Evolutionary conservation across 2,113 vertebrate species (phyloP), one percentile per base, ranked within the genome.

Genomic region (Oostethus manadensis): DNA sequence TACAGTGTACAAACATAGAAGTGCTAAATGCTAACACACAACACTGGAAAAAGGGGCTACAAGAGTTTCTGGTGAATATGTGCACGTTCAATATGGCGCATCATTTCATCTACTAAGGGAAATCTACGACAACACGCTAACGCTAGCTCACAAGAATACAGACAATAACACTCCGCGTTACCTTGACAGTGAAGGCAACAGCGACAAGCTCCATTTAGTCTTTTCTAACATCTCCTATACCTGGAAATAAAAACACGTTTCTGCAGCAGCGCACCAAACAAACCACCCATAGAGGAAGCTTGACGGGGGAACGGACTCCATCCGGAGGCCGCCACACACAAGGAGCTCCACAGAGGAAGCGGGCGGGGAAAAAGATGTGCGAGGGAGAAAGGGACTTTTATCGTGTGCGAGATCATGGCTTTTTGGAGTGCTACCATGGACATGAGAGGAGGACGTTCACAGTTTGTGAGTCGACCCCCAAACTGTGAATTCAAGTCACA

Each of bases 281-380:
- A 33, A 38, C 59, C 57, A 46, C 17, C 60, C 42, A 26, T 35
- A 69, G 42, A 60, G 64, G 58, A 59, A 55, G 60, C 33, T 55
- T 43, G 1, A 56, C 56, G 44, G 54, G 40, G 40, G 56, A 15
- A 48, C 48, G 23, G 53, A 82, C 79, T 79, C 80, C 80, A 83
- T 83, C 71, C 71, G 66, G 77, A 82, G 78, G 73, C 49, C 70
- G 70, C 88, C 82, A 82, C 75, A 73, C 72, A 86, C 71, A 74
- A 74, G 54, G 61, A 75, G 63, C 71, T 73, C 66, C 69, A 63
- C 74, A 76, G 79, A 84, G 76, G 85, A 83, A 77, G 72, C 70
- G 61, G 43, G 66, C 71, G 74, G 59, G 60, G 68, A 58, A 21
- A 18, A 63, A 80, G 74, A 73, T 51, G 62, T 21, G 90, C 80